Evolutionary conservation across 2,888 invertebrate species (phyloP).

Genomic region (Ptilodon capucinus): DNA sequence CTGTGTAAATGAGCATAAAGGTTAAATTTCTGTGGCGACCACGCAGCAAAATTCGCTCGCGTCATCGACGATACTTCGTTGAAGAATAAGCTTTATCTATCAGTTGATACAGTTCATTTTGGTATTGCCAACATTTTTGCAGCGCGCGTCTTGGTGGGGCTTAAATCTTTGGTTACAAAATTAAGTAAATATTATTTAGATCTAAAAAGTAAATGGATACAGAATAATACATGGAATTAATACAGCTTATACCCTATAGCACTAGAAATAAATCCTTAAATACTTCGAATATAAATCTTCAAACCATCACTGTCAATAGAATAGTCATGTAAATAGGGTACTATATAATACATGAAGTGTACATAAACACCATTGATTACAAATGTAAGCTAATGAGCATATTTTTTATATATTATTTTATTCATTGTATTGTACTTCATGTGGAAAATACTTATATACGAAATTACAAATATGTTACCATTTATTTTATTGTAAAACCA

Average conservation of each 20-base stretch:
- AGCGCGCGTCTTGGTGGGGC: too few relatives aligned
- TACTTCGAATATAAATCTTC: conserved; percentile 4
- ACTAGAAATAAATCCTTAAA: not conserved
- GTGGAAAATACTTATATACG: too few relatives aligned
- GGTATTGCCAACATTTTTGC: too few relatives aligned
- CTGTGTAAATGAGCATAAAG: too few relatives aligned
- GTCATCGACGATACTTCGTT: too few relatives aligned
- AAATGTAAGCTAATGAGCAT: conserved; percentile 35
- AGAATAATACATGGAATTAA: conserved; percentile 19
- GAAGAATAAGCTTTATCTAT: too few relatives aligned
- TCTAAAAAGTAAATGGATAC: conserved; percentile 10
- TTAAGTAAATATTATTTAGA: conserved; percentile 11
- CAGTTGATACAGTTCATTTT: too few relatives aligned
- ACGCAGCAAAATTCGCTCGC: too few relatives aligned
- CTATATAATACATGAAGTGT: conserved; percentile 22
- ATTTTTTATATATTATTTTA: not conserved
- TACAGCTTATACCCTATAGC: conserved; percentile 26
- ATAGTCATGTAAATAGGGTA: conserved; percentile 13
- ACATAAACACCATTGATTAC: conserved; percentile 21
- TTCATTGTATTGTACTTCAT: too few relatives aligned
- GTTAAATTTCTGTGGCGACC: too few relatives aligned
- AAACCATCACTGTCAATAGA: conserved; percentile 1
- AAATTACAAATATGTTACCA: too few relatives aligned
- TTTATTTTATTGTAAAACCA: too few relatives aligned
- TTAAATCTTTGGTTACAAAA: conserved; percentile 12